Evolutionary conservation across 2,797 vertebrate genomes (phyloP).

Genomic region (Austrolebias charrua): DNA sequence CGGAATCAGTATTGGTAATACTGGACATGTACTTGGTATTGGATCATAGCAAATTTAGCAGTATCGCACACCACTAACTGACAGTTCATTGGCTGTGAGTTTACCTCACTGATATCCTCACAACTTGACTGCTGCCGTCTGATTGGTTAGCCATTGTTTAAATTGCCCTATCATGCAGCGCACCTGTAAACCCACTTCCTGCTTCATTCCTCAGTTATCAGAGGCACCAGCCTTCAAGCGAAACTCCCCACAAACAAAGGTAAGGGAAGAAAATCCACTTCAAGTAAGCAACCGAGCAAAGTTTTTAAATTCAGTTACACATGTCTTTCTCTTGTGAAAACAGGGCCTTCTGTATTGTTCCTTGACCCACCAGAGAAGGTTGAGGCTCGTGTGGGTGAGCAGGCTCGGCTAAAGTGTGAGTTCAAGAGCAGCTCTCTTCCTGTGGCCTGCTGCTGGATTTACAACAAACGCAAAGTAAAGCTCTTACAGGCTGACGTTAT

Average conservation of each 20-base stretch:
- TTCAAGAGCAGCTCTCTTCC: conserved; percentile 73
- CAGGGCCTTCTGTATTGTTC: conserved; percentile 71
- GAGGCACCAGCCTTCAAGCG: conserved; percentile 18
- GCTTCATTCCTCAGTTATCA: conserved; percentile 36
- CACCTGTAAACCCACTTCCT: conserved; percentile 32
- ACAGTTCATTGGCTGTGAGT: background rate
- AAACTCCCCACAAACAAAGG: conserved; percentile 38
- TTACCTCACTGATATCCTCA: conserved; percentile 9
- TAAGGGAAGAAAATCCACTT: conserved; percentile 12
- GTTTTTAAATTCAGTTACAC: no score
- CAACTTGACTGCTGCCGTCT: conserved; percentile 37
- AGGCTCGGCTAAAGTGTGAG: conserved; percentile 65
- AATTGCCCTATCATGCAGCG: conserved; percentile 9
- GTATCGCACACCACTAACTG: no score
- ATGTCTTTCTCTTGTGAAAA: background rate
- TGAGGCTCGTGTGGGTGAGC: conserved; percentile 69
- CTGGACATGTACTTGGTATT: no score
- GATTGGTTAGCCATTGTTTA: conserved; percentile 49
- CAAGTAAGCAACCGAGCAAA: background rate
- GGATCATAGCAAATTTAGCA: no score
- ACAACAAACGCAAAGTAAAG: conserved; percentile 77
- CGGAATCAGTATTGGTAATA: no score
- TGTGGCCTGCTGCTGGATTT: conserved; percentile 83
- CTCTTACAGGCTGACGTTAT: background rate
- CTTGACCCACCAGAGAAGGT: conserved; percentile 67